Evolutionary conservation across 2,113 vertebrate genomes (phyloP).

Genomic region (Montifringilla adamsi): DNA sequence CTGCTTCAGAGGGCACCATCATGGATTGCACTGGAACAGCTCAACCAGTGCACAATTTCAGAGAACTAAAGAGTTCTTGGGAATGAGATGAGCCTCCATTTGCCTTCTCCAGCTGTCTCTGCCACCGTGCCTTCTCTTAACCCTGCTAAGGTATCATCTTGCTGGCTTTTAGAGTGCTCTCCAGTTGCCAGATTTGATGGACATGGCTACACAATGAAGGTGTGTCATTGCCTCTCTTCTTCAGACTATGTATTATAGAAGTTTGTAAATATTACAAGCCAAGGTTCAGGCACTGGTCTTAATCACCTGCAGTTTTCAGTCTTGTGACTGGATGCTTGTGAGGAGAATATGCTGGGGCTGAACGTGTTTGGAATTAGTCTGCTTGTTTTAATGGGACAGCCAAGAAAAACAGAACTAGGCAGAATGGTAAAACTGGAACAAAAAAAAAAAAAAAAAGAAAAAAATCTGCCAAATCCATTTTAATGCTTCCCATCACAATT

Average conservation of each 20-base stretch:
- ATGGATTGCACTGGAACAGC: neutral
- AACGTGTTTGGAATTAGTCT: neutral
- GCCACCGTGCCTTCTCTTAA: neutral
- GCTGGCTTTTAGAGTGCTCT: neutral
- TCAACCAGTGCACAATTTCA: neutral
- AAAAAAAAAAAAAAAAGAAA: neutral
- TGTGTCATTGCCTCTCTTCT: neutral
- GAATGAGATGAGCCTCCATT: neutral
- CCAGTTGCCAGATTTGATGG: neutral
- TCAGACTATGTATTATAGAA: neutral
- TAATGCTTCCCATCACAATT: neutral
- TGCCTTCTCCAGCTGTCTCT: neutral
- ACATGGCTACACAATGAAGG: neutral
- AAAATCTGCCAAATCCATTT: neutral
- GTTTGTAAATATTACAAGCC: neutral
- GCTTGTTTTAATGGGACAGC: neutral
- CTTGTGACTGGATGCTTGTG: neutral
- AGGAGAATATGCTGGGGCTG: neutral
- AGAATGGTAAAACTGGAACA: neutral
- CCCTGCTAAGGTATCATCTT: rapidly evolving
- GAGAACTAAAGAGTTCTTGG: neutral
- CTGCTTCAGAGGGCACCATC: neutral
- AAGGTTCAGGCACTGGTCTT: neutral
- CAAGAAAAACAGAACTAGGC: neutral
- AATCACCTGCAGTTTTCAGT: neutral